Evolutionary conservation across 2,797 vertebrate genomes (phyloP).

Genomic region (Galago senegalensis): DNA sequence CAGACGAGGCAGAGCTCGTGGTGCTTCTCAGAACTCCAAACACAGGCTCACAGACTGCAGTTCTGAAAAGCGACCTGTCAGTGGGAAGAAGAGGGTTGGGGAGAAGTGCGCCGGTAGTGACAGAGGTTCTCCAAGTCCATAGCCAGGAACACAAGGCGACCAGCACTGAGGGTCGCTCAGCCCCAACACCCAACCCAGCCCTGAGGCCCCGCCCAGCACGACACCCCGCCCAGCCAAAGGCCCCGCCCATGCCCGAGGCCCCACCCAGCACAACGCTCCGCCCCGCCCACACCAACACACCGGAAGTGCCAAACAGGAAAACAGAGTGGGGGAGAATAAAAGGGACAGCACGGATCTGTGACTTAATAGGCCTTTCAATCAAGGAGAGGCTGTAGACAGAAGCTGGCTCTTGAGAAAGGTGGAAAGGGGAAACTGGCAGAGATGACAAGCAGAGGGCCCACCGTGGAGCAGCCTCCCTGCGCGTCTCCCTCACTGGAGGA

Average conservation of each 20-base stretch:
- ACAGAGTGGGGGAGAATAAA: background rate
- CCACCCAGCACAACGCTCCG: too few species aligned
- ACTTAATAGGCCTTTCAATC: background rate
- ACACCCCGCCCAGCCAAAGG: too few species aligned
- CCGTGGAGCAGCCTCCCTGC: background rate
- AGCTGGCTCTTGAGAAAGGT: background rate
- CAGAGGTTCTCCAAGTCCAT: background rate
- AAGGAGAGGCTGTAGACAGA: background rate
- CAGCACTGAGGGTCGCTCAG: too few species aligned
- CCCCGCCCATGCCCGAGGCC: too few species aligned
- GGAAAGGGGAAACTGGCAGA: background rate
- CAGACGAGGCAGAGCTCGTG: background rate
- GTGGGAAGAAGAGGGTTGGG: background rate
- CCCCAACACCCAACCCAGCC: too few species aligned
- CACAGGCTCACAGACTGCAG: background rate
- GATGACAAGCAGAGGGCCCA: background rate
- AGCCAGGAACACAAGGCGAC: too few species aligned
- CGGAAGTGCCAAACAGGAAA: background rate
- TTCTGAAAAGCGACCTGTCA: background rate
- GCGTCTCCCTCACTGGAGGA: background rate
- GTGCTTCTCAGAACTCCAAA: background rate
- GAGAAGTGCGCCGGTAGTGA: background rate
- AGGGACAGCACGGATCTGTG: background rate
- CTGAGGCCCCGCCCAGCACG: too few species aligned
- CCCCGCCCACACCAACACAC: accelerated